phyloP scores from a whole-genome alignment of 2,113 vertebrate genomes.

The Elaphurus davidianus region DNA sequence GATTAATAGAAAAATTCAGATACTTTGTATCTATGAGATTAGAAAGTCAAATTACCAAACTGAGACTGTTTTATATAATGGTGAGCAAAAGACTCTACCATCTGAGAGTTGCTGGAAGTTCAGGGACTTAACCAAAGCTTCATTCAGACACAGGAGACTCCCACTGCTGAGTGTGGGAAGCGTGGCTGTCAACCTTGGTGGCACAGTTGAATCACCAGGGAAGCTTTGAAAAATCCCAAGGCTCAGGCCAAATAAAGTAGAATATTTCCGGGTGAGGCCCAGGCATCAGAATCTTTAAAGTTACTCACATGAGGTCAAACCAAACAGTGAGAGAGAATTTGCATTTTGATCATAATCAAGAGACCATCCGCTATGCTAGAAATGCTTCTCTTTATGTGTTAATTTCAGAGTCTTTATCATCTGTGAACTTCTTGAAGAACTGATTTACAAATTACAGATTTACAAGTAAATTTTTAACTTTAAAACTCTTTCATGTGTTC shows the following conservation, averaged over 20 bases:
- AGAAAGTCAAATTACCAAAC: not conserved
- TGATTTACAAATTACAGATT: not conserved
- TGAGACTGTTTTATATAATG: not conserved
- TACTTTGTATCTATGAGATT: not conserved
- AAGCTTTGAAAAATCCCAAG: not conserved
- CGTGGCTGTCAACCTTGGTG: not conserved
- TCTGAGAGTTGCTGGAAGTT: not conserved
- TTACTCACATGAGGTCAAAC: not conserved
- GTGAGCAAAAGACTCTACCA: not conserved
- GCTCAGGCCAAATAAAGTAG: not conserved
- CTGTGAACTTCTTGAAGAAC: not conserved
- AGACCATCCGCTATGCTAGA: not conserved
- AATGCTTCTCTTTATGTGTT: not conserved
- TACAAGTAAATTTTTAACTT: not conserved
- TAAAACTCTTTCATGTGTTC: not conserved
- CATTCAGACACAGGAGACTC: not conserved
- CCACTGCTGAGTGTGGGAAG: accelerated
- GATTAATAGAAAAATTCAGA: not conserved
- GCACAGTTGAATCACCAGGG: no score
- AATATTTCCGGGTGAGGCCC: not conserved
- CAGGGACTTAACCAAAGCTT: not conserved
- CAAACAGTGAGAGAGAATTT: not conserved
- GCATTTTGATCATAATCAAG: not conserved
- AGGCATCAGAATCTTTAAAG: not conserved
- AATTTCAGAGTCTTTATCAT: not conserved